A percentile compares a stretch with the other conserved stretches of the same genome.
phyloP scores from a whole-genome alignment of 2,113 vertebrate genomes.

The Sarotherodon lohbergeri region DNA sequence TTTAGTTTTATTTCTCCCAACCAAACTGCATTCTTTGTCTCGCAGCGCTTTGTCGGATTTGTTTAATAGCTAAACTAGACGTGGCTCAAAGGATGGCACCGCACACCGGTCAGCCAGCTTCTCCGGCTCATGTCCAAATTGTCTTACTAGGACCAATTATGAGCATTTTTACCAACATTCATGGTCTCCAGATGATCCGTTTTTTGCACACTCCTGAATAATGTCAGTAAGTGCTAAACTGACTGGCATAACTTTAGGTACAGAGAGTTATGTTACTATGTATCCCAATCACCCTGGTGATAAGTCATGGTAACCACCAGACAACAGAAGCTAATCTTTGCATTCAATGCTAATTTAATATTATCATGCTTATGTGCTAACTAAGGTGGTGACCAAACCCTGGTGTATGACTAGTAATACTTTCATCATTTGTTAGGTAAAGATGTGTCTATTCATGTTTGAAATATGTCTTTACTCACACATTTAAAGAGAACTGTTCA shows the following conservation, averaged over 20 bases:
- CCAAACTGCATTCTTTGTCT: not conserved
- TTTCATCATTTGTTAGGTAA: not conserved
- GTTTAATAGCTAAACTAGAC: not conserved
- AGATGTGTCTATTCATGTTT: not conserved
- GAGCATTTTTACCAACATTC: not conserved
- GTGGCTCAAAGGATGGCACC: not conserved
- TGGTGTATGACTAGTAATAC: not conserved
- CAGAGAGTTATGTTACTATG: not conserved
- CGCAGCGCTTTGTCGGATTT: fast-evolving
- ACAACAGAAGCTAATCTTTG: not conserved
- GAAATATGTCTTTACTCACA: not conserved
- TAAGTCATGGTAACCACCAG: not conserved
- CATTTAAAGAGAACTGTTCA: not conserved
- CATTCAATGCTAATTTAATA: not conserved
- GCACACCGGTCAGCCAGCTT: not conserved
- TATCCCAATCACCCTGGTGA: not conserved
- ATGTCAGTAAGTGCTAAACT: not conserved
- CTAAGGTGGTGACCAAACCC: not conserved
- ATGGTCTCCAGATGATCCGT: not conserved
- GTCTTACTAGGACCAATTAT: not conserved
- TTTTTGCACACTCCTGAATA: not conserved
- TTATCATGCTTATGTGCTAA: not conserved
- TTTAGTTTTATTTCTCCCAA: fast-evolving
- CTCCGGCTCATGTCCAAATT: not conserved
- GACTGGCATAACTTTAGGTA: not conserved